These are phyloP conservation scores for Glaucopsyche alexis DNA, from an alignment of 2,888 invertebrate genomes.

Conservation along the genomic window DNA sequence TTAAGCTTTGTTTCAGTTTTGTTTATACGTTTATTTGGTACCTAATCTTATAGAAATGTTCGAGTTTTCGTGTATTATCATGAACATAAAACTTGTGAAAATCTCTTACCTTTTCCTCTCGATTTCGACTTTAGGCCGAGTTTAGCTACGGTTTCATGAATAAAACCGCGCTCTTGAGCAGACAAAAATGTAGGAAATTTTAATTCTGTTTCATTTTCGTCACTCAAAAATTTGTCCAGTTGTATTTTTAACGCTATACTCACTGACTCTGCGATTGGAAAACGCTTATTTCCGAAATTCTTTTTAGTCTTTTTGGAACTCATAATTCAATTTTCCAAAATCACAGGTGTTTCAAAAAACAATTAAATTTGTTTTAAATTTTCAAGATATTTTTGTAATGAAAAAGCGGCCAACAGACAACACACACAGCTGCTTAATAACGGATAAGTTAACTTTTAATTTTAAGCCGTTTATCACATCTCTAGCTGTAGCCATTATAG, in stretches of 20 bases:
- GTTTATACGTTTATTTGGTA: too few relatives aligned
- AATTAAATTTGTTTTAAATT: background rate
- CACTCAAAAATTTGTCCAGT: slow-evolving; percentile 67
- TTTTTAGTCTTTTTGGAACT: slow-evolving; percentile 69
- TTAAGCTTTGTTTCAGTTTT: too few relatives aligned
- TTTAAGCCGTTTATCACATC: too few relatives aligned
- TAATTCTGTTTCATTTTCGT: slow-evolving; percentile 73
- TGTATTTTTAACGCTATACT: slow-evolving; percentile 75
- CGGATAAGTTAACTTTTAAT: too few relatives aligned
- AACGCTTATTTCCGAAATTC: slow-evolving; percentile 65
- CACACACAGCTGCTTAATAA: too few relatives aligned
- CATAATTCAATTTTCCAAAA: slow-evolving; percentile 47
- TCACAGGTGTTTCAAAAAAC: slow-evolving; percentile 4
- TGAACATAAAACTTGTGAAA: background rate
- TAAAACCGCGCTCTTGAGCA: slow-evolving; percentile 88
- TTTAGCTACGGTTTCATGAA: slow-evolving; percentile 85
- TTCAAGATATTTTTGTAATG: background rate
- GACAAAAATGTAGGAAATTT: slow-evolving; percentile 87
- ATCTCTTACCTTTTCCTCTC: slow-evolving; percentile 84
- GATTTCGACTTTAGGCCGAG: slow-evolving; percentile 89
- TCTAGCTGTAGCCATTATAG: too few relatives aligned
- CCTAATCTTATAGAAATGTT: too few relatives aligned
- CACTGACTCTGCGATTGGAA: slow-evolving; percentile 73
- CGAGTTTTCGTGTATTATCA: too few relatives aligned
- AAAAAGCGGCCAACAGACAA: too few relatives aligned